Base-by-base conservation (phyloP, 2,113 vertebrate genomes). In the Pundamilia nyererei region DNA sequence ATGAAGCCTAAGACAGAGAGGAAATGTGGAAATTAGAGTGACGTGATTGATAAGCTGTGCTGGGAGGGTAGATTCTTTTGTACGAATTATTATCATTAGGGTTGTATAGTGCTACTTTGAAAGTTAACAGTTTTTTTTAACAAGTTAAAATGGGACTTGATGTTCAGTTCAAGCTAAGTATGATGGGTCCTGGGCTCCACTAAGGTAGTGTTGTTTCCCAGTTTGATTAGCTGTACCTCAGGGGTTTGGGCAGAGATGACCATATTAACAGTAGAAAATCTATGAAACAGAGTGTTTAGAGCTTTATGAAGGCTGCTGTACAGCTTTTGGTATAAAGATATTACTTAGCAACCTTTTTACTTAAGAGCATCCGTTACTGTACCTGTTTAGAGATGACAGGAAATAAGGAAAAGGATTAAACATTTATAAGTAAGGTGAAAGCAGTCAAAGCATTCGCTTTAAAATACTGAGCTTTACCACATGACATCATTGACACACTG, bases 1-100 rank as follows among this genome's bases (percentile, higher is more conserved):
- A 81, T 79, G n/a, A 80, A 81, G 83, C 88, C 89, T 65, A 35
- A 89, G 87, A 89, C 83, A 72, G 75, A 86, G 77, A 86, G 45
- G 89, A 89, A 80, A 79, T 35, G 15, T 33, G 65, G 82, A 86
- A 84, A 91, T 89, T 62, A 84, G 38, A 86, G n/a, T 51, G 29
- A 81, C 35, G 79, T 80, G 55, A 89, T 31, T 77, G 79, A 88
- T 81, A 24, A 85, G 21, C 79, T 77, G 14, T 77, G 31, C 65
- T 81, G 54, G 56, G 60, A 38, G 33, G 33, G 60, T 65, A 8
- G 60, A 38, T 38, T 65, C 10, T 65, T 79, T 9, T 51, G 17
- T 21, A 9, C n/a, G 49, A 82, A 79, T 72, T 55, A n/a, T 49
- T 31, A 33, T 13, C 10, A 81, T 12, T 7, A 35, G 10, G 26